A percentile compares a stretch with the other conserved stretches of the same genome.
These are phyloP conservation scores for Limonius californicus DNA, from an alignment of 1,140 invertebrate genomes.

Conservation along the genomic window DNA sequence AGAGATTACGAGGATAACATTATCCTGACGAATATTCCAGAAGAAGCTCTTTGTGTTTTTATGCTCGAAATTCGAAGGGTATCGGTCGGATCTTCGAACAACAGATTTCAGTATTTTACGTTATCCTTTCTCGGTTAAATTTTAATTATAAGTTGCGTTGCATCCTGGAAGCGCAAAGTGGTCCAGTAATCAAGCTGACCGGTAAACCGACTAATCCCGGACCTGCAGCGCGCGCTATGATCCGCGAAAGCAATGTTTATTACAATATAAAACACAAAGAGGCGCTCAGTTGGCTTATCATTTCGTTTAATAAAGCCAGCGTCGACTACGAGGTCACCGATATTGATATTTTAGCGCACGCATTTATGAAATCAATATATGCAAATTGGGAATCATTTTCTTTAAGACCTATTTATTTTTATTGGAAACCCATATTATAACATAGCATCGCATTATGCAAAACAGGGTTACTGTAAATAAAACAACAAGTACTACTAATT, in stretches of 20 bases:
- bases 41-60: neutral
- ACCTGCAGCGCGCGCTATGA: neutral
- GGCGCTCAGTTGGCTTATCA: constrained; percentile 11
- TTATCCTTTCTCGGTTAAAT: neutral
- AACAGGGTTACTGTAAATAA: too few relatives aligned
- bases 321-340: constrained; percentile 3
- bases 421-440: constrained; percentile 22
- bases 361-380: constrained; percentile 27
- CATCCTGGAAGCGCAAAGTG: neutral
- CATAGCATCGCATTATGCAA: constrained; percentile 12
- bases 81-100: neutral
- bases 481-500: too few relatives aligned
- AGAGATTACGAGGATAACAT: constrained; percentile 25
- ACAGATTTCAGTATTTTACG: neutral
- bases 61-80: neutral
- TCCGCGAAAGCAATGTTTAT: constrained; percentile 11
- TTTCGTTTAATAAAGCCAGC: constrained; percentile 23
- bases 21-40: constrained; percentile 19
- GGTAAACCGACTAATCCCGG: neutral
- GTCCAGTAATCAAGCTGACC: neutral
- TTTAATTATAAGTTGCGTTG: neutral
- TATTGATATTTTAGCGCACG: constrained; percentile 19
- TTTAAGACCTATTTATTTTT: constrained; percentile 29
- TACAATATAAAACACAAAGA: constrained; percentile 14
- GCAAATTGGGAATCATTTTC: constrained; percentile 26